Evolutionary conservation across 2,797 vertebrate genomes (phyloP), one percentile per base, ranked within the genome.

Genomic region (Perodicticus potto): DNA sequence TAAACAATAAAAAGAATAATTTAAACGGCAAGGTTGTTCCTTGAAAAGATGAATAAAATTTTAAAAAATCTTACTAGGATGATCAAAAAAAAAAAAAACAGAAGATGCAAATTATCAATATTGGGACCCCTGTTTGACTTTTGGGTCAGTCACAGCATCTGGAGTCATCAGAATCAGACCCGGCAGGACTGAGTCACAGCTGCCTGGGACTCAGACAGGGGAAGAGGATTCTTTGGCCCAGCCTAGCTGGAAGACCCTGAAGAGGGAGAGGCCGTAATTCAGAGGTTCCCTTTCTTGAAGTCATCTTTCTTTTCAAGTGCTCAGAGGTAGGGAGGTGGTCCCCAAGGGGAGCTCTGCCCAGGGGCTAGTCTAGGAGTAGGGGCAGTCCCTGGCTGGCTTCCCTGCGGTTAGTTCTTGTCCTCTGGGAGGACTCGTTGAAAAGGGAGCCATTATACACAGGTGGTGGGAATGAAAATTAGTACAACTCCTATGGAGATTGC

Each of bases 351-450:
- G n/a, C 55, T 40, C 25, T 20, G 34, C 6, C 78, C 80, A 2
- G 29, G 16, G 80, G 83, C 70, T 9, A 25, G 93, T 70, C 94
- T 3, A 7, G 76, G 87, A 65, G 16, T 40, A 55, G 86, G 84
- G n/a, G 25, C 73, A 0, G 86, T 29, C 90, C 90, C 29, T 9
- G 0, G 88, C 95, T 90, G 90, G 81, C 49, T 9, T n/a, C 94
- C 34, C 20, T 8, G 70, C 87, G 77, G 93, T 96, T 98, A 98
- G 98, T 98, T 99, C 98, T 98, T 99, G 97, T 99, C 98, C 97
- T 98, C 98, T 53, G 49, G 2, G 98, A 91, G 0, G 97, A 97
- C 95, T 99, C 99, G 96, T 49, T 49, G 49, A 49, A 49, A 49
- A 49, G 49, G 53, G 53, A 55, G 19, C 53, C 9, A 17, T 55